Conservation (phyloP, 2,888 invertebrate species). For the Parelbella ahira region DNA sequence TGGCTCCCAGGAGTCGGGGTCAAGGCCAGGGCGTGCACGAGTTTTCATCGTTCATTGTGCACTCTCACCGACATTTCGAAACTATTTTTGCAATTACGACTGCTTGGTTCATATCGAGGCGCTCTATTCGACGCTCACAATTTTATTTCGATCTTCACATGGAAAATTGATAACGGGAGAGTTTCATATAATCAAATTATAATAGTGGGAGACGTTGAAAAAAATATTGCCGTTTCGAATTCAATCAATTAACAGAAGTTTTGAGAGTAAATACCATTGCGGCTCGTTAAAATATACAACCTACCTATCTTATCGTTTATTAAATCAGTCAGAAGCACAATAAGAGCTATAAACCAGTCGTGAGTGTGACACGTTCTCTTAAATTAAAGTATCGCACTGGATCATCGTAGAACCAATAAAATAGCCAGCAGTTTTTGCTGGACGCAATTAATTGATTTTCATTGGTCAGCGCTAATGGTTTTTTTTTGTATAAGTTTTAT, state of each 20-base stretch:
- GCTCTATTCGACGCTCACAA: neutral
- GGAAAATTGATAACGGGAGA: no score
- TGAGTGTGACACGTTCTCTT: slow-evolving; percentile 38
- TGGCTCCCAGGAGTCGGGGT: slow-evolving; percentile 46
- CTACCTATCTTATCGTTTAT: slow-evolving; percentile 5
- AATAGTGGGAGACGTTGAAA: no score
- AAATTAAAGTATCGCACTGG: slow-evolving; percentile 56
- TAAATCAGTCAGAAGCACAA: slow-evolving; percentile 20
- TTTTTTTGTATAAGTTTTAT: slow-evolving; percentile 39
- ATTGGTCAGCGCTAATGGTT: slow-evolving; percentile 52
- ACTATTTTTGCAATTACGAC: slow-evolving; percentile 21
- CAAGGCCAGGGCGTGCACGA: slow-evolving; percentile 56
- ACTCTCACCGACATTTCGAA: slow-evolving; percentile 29
- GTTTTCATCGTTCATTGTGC: slow-evolving; percentile 30
- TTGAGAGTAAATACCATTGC: slow-evolving; percentile 4
- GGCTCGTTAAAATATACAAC: slow-evolving; percentile 2
- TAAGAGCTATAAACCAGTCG: slow-evolving; percentile 32
- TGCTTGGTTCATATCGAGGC: slow-evolving; percentile 13
- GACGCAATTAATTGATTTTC: slow-evolving; percentile 58
- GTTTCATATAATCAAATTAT: no score
- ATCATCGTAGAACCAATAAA: slow-evolving; percentile 57
- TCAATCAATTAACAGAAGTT: neutral
- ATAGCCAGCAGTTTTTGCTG: slow-evolving; percentile 50
- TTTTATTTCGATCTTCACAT: no score
- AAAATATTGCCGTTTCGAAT: no score